These are phyloP conservation scores for Harpagifer antarcticus DNA, from an alignment of 2,797 vertebrate species.

Conservation along the genomic window DNA sequence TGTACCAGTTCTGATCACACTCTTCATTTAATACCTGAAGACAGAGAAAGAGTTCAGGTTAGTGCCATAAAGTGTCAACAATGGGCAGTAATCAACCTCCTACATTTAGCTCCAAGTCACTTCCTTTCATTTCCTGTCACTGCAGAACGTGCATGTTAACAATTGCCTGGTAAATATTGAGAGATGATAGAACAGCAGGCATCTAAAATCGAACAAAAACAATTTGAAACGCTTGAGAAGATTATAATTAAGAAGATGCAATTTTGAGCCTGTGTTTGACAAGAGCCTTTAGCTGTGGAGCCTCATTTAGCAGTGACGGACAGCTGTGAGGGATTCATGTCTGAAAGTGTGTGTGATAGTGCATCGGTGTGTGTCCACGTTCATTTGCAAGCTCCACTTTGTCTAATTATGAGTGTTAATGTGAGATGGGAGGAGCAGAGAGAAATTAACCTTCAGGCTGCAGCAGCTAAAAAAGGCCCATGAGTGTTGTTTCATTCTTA, in stretches of 20 bases:
- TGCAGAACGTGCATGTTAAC: not conserved
- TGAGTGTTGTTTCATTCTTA: not conserved
- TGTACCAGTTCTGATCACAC: conserved; percentile 99
- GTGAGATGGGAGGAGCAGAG: not conserved
- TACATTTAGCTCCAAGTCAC: conserved; percentile 16
- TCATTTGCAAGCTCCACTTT: not conserved
- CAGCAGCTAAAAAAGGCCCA: not conserved
- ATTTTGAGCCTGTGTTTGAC: not conserved
- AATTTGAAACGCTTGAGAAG: not conserved
- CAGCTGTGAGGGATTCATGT: conserved; percentile 29
- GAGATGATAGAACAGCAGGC: not conserved
- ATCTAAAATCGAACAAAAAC: not conserved
- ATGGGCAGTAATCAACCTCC: not conserved
- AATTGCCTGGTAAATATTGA: conserved; percentile 36
- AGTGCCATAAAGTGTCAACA: conserved; percentile 29
- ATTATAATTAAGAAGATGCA: not conserved
- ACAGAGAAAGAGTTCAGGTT: conserved; percentile 17
- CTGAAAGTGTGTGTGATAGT: not conserved
- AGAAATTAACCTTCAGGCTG: conserved; percentile 2
- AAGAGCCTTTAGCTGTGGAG: not conserved
- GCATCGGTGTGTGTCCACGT: conserved; percentile 1
- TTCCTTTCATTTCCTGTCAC: conserved; percentile 49
- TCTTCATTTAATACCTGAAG: conserved; percentile 98
- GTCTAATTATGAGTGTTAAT: not conserved
- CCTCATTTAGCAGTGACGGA: not conserved